Base-by-base conservation (phyloP, 2,888 invertebrate genomes). In the Sepioteuthis lessoniana region DNA sequence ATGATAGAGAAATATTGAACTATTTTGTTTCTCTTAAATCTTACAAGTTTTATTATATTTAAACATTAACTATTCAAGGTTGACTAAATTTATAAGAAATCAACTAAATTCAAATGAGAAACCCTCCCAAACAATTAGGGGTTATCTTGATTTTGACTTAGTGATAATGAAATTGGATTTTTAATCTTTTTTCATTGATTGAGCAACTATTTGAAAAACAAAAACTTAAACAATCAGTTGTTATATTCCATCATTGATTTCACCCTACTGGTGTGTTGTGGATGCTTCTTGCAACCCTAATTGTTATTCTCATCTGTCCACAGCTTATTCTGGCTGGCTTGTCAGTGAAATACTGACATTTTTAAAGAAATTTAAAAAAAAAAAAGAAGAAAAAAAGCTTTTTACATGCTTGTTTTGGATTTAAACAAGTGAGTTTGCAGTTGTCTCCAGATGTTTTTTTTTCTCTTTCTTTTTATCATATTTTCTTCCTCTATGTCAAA, bases 231-330 rank as follows among this genome's bases (percentile, higher is more conserved):
- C n/a, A 76, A 55, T 55, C 47, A 47, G 19, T 47, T 47, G 60
- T 60, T 60, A 60, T 28, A 60, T 31, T 60, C 31, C 8, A 31
- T 60, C 76, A n/a, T 76, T 76, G 76, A 76, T 76, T 35, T 76
- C n/a, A 76, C n/a, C n/a, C n/a, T 76, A n/a, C 16, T 76, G 76
- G n/a, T 76, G 16, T 76, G 76, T 76, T 76, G n/a, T 76, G 76
- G 76, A 76, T n/a, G n/a, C n/a, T 76, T 76, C 19, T n/a, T n/a
- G 76, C 76, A 76, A 76, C n/a, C 76, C 8, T n/a, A n/a, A 35
- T 76, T 76, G 76, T 76, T 76, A n/a, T 76, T n/a, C n/a, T 76
- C n/a, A n/a, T 76, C 55, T 55, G n/a, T 76, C n/a, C n/a, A n/a
- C 13, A 76, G n/a, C 76, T 25, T 55, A 55, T 55, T 55, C 55